Conservation (phyloP, 2,888 invertebrate species). For the Thereva unica region DNA sequence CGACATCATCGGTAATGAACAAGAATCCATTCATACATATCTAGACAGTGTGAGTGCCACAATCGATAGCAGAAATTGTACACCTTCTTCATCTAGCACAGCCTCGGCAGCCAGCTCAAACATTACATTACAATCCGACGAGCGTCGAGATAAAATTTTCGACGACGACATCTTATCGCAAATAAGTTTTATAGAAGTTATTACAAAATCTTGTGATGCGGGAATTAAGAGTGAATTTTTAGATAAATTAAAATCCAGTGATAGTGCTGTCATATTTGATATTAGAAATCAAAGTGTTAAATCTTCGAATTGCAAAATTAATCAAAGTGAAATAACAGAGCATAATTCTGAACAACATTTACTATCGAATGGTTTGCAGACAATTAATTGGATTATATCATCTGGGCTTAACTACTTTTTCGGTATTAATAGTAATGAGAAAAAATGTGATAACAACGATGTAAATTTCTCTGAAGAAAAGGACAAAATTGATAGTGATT, state of each 20-base stretch:
- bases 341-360: background rate
- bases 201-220: conserved; percentile 22
- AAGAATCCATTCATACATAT: conserved; percentile 1
- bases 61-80: conserved; percentile 14
- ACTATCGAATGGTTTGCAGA: conserved; percentile 3
- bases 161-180: conserved; percentile 16
- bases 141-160: conserved; percentile 22
- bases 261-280: conserved; percentile 36
- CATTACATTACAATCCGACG: too few species aligned
- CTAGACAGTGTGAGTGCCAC: background rate
- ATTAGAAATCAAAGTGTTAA: conserved; percentile 33
- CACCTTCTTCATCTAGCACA: conserved; percentile 7
- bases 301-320: background rate
- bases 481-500: conserved; percentile 45
- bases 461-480: background rate
- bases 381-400: conserved; percentile 27
- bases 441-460: background rate
- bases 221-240: conserved; percentile 31
- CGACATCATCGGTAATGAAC: background rate
- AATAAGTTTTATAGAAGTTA: conserved; percentile 35
- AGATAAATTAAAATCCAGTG: conserved; percentile 28
- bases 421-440: conserved; percentile 10
- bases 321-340: background rate
- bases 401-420: conserved; percentile 33
- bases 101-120: background rate